Base-by-base conservation (phyloP, 2,797 vertebrate species). In the Poeciliopsis paucimaculata region DNA sequence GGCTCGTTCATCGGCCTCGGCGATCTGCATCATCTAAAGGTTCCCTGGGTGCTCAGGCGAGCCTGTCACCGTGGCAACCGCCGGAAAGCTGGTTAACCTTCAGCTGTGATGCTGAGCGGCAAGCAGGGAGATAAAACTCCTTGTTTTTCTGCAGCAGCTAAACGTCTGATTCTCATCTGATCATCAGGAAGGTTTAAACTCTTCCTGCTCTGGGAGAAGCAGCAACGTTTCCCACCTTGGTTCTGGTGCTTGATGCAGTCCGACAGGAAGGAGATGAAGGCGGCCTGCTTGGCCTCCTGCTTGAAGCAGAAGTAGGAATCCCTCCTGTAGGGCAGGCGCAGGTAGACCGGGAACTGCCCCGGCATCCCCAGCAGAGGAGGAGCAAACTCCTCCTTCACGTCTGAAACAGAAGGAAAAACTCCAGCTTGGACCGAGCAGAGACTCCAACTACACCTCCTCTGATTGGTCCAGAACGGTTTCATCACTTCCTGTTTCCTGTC, bases 231-330 rank as follows among this genome's bases (percentile, higher is more conserved):
- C 20, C 80, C 92, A 97, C 97, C 97, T 0, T 97, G 96, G 89
- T 97, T 98, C 78, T 97, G 95, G 79, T 97, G 97, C 3, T 97
- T 86, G 90, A 98, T 95, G 39, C 97, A 98, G 94, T 97, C 96
- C 0, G 91, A 94, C 84, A 99, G 90, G 77, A 95, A 36, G 0
- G 96, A 88, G 0, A 97, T 93, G 92, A 98, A 97, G 55, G 36
- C 78, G 0, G 75, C 90, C 80, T 97, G 97, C 10, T 93, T 89
- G 0, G 43, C 80, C 1, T 96, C 90, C 77, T 96, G 92, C 0
- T 47, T 80, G 94, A 97, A 97, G 92, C 97, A 98, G 91, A 97
- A 98, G 94, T 95, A 98, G 77, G 88, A 94, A 71, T 98, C 97
- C 36, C 91, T 93, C 81, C 94, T 79, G 83, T 97, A 98, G 0